Conservation (phyloP, 2,888 invertebrate genomes). For the Xanthorhoe designata region DNA sequence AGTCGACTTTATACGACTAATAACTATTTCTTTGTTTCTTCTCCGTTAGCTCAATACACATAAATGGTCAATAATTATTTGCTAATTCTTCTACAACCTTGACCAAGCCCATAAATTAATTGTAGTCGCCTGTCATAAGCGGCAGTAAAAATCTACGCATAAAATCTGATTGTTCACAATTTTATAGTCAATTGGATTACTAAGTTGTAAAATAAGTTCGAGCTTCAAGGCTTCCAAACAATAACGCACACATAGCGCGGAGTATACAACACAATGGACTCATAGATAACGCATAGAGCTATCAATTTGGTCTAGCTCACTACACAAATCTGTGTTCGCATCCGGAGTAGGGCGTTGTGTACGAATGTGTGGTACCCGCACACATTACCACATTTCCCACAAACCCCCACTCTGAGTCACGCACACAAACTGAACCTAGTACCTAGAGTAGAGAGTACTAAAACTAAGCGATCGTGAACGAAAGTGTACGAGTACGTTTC, state of each 20-base stretch:
- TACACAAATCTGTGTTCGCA: conserved; percentile 79
- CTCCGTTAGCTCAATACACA: conserved; percentile 38
- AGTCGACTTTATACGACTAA: conserved; percentile 27
- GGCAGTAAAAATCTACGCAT: conserved; percentile 67
- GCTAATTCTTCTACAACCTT: conserved; percentile 57
- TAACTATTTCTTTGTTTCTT: conserved; percentile 52
- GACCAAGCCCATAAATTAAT: conserved; percentile 72
- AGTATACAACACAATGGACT: conserved; percentile 57
- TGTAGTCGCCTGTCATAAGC: conserved; percentile 59
- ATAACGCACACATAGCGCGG: conserved; percentile 57
- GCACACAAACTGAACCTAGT: conserved; percentile 47
- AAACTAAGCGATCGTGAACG: conserved; percentile 70
- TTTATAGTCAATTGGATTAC: conserved; percentile 76
- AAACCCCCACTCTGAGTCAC: conserved; percentile 57
- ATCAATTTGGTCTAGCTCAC: conserved; percentile 79
- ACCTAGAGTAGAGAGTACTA: conserved; percentile 52
- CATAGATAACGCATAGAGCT: conserved; percentile 71
- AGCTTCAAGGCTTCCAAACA: conserved; percentile 60
- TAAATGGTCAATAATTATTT: conserved; percentile 38
- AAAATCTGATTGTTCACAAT: conserved; percentile 72
- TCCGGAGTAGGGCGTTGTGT: conserved; percentile 77
- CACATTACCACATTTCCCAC: conserved; percentile 64
- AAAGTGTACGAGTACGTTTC: conserved; percentile 74
- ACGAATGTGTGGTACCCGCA: conserved; percentile 62
- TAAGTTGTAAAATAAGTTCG: conserved; percentile 76